Evolutionary conservation across 2,888 invertebrate genomes (phyloP).

Genomic region (Rapana venosa): DNA sequence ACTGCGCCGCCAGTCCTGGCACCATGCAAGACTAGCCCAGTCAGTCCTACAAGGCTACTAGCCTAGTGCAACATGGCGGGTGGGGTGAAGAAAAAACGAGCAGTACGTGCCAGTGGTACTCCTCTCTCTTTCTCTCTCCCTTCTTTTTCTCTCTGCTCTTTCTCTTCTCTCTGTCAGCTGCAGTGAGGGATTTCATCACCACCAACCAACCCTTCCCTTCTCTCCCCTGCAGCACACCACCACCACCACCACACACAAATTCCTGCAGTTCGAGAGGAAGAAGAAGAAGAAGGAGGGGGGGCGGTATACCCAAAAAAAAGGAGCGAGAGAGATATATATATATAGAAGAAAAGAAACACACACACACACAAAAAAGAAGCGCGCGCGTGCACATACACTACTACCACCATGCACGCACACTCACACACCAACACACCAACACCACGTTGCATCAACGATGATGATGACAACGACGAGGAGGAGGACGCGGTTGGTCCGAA

Average conservation of each 20-base stretch:
- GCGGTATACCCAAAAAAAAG: not conserved
- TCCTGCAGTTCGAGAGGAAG: not conserved
- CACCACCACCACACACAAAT: not conserved
- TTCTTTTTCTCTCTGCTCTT: not conserved
- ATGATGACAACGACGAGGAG: too few species aligned
- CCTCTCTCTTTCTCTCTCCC: not conserved
- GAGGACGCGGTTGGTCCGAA: too few species aligned
- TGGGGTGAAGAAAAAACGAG: not conserved
- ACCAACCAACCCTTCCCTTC: not conserved
- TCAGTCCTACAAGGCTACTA: not conserved
- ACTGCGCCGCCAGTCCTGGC: not conserved
- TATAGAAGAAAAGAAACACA: too few species aligned
- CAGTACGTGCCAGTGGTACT: not conserved
- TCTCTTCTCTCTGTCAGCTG: not conserved
- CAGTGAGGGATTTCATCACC: slow-evolving; percentile 6
- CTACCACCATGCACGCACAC: too few species aligned
- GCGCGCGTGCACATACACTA: too few species aligned
- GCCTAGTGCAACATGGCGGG: not conserved
- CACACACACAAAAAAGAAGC: too few species aligned
- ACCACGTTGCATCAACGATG: too few species aligned
- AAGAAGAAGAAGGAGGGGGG: not conserved
- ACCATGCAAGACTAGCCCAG: not conserved
- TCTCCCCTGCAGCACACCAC: not conserved
- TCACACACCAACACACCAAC: too few species aligned
- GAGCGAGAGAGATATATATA: not conserved